Conservation (phyloP, 1,140 invertebrate genomes). For the Diorhabda elongata region DNA sequence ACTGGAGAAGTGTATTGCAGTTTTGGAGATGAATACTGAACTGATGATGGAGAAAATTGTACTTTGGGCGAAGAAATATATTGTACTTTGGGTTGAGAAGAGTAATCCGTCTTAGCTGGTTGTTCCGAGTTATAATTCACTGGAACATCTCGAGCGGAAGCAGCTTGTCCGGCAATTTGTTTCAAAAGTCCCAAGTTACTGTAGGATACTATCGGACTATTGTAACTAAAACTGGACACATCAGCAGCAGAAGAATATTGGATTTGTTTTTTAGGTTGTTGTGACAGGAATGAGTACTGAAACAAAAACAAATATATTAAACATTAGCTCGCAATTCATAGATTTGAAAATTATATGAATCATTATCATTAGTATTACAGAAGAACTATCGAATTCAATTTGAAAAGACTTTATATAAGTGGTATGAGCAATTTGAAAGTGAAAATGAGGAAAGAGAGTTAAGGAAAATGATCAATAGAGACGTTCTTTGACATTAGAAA, state of each 20-base stretch:
- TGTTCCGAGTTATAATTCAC: not conserved
- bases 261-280: not conserved
- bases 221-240: slow-evolving; percentile 41
- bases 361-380: too few species aligned
- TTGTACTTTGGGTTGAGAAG: slow-evolving; percentile 3
- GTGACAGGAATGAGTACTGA: slow-evolving; percentile 4
- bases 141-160: slow-evolving; percentile 1
- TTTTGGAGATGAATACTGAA: slow-evolving; percentile 2
- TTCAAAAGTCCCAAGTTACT: slow-evolving; percentile 37
- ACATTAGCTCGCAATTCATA: not conserved
- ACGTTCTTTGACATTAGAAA: too few species aligned
- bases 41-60: slow-evolving; percentile 3
- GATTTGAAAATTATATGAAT: too few species aligned
- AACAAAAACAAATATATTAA: slow-evolving; percentile 6
- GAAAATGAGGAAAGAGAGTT: slow-evolving; percentile 1
- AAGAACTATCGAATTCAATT: too few species aligned
- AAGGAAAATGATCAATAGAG: not conserved
- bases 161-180: slow-evolving; percentile 35
- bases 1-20: not conserved
- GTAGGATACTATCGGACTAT: slow-evolving; percentile 41
- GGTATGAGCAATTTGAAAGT: not conserved
- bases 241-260: slow-evolving; percentile 39
- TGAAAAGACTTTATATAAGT: not conserved
- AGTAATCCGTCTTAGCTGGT: slow-evolving; percentile 4
- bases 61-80: slow-evolving; percentile 9